Percentiles rank a stretch among this genome's conserved stretches.
phyloP scores from a whole-genome alignment of 2,888 invertebrate genomes.

The Arenicola marina region DNA sequence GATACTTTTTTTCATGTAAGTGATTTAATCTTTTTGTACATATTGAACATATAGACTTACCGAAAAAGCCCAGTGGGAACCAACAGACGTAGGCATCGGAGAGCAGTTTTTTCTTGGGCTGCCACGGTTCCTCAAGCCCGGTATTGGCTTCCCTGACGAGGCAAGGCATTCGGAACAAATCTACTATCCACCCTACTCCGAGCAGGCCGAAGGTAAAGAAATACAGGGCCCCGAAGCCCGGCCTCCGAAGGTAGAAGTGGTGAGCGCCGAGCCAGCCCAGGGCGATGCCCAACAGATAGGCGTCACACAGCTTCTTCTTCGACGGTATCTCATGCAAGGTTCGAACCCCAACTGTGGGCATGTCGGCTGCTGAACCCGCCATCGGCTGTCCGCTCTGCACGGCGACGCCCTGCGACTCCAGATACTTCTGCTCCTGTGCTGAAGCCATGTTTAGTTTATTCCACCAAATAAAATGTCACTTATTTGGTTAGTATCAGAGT shows the following conservation, averaged over 20 bases:
- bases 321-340: background rate
- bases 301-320: background rate
- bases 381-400: background rate
- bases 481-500: too few relatives aligned
- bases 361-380: background rate
- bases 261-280: conserved; percentile 23
- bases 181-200: conserved; percentile 20
- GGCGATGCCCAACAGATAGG: conserved; percentile 10
- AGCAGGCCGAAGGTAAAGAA: conserved; percentile 16
- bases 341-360: background rate
- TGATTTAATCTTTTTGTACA: too few relatives aligned
- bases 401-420: background rate
- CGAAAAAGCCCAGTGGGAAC: conserved; percentile 20
- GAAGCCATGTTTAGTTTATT: background rate
- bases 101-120: background rate
- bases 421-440: background rate
- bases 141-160: conserved; percentile 12
- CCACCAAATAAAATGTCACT: too few relatives aligned
- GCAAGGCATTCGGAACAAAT: conserved; percentile 15
- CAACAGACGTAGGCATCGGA: conserved; percentile 18
- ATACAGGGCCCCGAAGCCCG: conserved; percentile 17
- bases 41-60: too few relatives aligned
- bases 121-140: background rate
- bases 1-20: too few relatives aligned
- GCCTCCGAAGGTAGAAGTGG: conserved; percentile 22